A percentile compares a stretch with the other conserved stretches of the same genome.
These are phyloP conservation scores for Gymnobelideus leadbeateri DNA, from an alignment of 2,113 vertebrate genomes.

Conservation along the genomic window DNA sequence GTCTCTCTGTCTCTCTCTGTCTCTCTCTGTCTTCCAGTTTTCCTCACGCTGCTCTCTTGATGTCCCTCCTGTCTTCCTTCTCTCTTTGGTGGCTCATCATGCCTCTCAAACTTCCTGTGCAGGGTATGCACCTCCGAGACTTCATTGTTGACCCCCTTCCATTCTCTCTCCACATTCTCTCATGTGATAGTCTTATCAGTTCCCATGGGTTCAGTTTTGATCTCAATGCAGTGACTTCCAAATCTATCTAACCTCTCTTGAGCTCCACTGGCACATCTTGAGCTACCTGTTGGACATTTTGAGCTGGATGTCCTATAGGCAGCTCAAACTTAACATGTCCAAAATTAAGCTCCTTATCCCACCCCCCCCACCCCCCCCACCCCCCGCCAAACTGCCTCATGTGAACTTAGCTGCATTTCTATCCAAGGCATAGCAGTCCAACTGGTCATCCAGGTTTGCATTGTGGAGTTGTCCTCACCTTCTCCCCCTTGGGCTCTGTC, in stretches of 20 bases:
- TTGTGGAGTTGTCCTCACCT: not conserved
- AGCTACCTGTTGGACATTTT: not conserved
- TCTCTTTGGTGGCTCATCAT: not conserved
- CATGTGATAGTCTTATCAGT: not conserved
- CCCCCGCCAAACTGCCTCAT: not conserved
- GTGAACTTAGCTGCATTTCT: not conserved
- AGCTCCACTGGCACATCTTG: not conserved
- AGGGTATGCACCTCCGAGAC: not conserved
- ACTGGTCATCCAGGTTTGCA: not conserved
- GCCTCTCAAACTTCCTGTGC: not conserved
- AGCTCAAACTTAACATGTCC: not conserved
- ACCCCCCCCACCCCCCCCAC: no score
- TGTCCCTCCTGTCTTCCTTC: not conserved
- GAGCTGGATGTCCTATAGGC: not conserved
- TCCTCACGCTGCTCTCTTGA: no score
- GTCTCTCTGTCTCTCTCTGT: no score
- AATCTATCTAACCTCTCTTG: not conserved
- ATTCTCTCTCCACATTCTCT: not conserved
- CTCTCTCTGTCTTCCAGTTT: not conserved
- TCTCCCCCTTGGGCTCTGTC: not conserved
- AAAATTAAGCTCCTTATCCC: not conserved
- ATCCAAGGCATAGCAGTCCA: not conserved
- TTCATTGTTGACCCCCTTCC: not conserved
- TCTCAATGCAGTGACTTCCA: not conserved
- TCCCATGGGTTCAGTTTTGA: not conserved